phyloP scores from a whole-genome alignment of 2,888 invertebrate species.

The Drosophila robusta region DNA sequence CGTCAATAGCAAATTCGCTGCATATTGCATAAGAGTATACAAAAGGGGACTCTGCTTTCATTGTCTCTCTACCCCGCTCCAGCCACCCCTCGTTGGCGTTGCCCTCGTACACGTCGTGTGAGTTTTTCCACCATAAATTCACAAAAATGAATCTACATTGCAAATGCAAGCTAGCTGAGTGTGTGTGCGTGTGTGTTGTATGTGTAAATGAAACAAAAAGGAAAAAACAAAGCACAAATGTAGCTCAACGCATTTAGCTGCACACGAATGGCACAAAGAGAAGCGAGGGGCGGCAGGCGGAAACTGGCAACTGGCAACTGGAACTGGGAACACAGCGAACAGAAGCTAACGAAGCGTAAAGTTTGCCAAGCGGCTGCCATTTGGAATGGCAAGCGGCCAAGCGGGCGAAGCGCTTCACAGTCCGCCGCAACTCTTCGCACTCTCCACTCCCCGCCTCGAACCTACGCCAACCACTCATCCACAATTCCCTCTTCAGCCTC shows the following conservation, averaged over 20 bases:
- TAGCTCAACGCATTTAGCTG: slow-evolving; percentile 72
- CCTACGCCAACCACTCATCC: slow-evolving; percentile 28
- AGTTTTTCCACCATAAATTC: slow-evolving; percentile 72
- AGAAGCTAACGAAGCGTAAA: slow-evolving; percentile 79
- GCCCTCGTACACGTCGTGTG: slow-evolving; percentile 45
- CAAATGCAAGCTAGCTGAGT: slow-evolving; percentile 66
- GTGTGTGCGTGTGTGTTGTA: slow-evolving; percentile 30
- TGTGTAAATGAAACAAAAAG: slow-evolving; percentile 29
- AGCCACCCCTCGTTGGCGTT: background rate
- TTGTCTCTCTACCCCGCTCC: background rate
- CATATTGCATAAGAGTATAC: slow-evolving; percentile 19
- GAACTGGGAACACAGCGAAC: slow-evolving; percentile 55
- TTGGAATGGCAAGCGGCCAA: slow-evolving; percentile 55
- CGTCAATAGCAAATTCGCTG: slow-evolving; percentile 9
- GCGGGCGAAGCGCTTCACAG: slow-evolving; percentile 30
- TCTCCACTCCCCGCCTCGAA: background rate
- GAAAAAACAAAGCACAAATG: slow-evolving; percentile 70
- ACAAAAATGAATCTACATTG: slow-evolving; percentile 77
- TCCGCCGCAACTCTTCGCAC: background rate
- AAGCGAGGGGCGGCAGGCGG: background rate
- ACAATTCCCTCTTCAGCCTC: slow-evolving; percentile 48
- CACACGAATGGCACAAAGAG: slow-evolving; percentile 46
- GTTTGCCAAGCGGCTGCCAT: slow-evolving; percentile 74
- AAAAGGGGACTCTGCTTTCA: background rate
- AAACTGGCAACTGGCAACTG: slow-evolving; percentile 19